phyloP scores from a whole-genome alignment of 2,888 invertebrate genomes.

The Dicycla oo region DNA sequence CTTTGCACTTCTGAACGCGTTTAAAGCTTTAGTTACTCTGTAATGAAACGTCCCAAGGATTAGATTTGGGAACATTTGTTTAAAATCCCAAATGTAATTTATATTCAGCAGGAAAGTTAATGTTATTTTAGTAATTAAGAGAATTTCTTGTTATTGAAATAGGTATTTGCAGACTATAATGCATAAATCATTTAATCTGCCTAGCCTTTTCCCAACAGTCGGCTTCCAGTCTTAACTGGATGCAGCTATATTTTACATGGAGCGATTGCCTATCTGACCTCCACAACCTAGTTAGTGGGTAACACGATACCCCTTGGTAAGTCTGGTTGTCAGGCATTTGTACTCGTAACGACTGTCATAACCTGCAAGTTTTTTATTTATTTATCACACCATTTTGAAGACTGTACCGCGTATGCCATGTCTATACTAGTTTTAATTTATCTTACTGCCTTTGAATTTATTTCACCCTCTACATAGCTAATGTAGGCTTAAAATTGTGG shows the following conservation, averaged over 20 bases:
- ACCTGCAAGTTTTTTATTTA: not conserved
- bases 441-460: constrained; percentile 3
- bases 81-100: constrained; percentile 20
- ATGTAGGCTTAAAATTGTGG: constrained; percentile 38
- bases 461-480: constrained; percentile 8
- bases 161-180: not conserved
- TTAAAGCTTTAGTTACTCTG: constrained; percentile 28
- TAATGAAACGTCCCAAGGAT: constrained; percentile 29
- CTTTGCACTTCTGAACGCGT: constrained; percentile 37
- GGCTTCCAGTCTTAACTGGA: not conserved
- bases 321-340: not conserved
- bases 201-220: not conserved
- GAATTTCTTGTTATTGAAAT: not conserved
- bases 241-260: not conserved
- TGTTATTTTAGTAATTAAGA: not conserved
- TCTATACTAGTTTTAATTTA: no score
- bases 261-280: no score
- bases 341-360: not conserved
- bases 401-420: no score
- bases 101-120: constrained; percentile 9
- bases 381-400: not conserved
- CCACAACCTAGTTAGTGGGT: not conserved
- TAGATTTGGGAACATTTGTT: constrained; percentile 25
- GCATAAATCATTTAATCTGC: not conserved
- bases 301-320: no score